Evolutionary conservation across 2,113 vertebrate genomes (phyloP), one percentile per base, ranked within the genome.

Genomic region (Eulacestoma nigropectus): DNA sequence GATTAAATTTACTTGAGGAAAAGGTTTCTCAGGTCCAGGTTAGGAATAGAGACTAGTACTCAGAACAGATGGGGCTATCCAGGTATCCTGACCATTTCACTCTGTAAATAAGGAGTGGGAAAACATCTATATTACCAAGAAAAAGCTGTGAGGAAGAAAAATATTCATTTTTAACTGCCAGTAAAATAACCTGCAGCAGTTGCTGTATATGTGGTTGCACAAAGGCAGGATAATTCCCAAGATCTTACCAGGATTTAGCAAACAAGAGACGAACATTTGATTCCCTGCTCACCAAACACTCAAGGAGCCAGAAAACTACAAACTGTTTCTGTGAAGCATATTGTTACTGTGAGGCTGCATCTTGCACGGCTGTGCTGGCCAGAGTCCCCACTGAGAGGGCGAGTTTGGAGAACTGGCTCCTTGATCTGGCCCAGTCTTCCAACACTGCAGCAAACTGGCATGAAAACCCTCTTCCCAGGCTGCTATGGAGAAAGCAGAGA

Each of bases 371-470:
- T 63, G 42, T 62, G 57, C 75, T 90, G 68, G 88, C 92, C 88
- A 95, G 83, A 57, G 44, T 23, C 55, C 92, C 92, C 73, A 18
- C 65, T 11, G 87, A 85, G 74, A 91, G 26, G 78, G 81, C 0
- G 4, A 95, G 73, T 56, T n/a, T 47, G 76, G 89, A 95, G 64
- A 52, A 60, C 52, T 60, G 77, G 69, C 74, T 89, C 57, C 81
- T 62, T 46, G 32, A 60, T 41, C 79, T 37, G 57, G 84, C 79
- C 74, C 37, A 53, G 6, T 17, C 89, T 67, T 90, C 80, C 60
- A 91, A 64, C n/a, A 46, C 73, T 84, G 84, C 87, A 96, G 91
- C 68, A 84, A 84, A 81, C 65, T 75, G 69, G 42, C 86, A 84
- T 7, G 49, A 80, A 91, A 96, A 75, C 26, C 39, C 39, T 92